A percentile compares a stretch with the other conserved stretches of the same genome.
phyloP scores from a whole-genome alignment of 1,140 invertebrate species.

The Nixonia krombeini region DNA sequence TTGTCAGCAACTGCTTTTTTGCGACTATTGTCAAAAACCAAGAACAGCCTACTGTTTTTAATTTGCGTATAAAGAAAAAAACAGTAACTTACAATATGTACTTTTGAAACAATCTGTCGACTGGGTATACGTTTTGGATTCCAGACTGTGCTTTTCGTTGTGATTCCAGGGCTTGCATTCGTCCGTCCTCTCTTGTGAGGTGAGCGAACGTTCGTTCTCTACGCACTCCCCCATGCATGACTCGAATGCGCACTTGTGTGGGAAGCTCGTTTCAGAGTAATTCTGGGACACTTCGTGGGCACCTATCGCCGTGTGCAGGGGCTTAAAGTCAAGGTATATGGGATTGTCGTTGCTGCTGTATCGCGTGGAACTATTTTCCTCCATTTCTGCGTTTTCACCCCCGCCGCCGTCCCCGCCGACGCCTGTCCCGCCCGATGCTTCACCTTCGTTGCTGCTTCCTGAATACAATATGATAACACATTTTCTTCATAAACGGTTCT shows the following conservation, averaged over 20 bases:
- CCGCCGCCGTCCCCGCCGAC: conserved; percentile 39
- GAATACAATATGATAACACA: conserved; percentile 5
- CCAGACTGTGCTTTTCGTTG: conserved; percentile 39
- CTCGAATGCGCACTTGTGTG: conserved; percentile 41
- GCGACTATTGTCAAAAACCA: no score
- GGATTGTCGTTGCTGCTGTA: conserved; percentile 44
- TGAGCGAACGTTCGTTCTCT: conserved; percentile 26
- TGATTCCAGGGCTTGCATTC: conserved; percentile 57
- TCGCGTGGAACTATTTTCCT: conserved; percentile 61
- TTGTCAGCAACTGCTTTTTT: no score
- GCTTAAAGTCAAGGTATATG: conserved; percentile 49
- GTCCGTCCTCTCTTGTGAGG: conserved; percentile 35
- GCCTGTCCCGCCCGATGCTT: conserved; percentile 50
- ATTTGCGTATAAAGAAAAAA: no score
- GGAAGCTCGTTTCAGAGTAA: conserved; percentile 39
- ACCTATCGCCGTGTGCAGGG: conserved; percentile 39
- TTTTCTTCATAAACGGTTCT: background rate
- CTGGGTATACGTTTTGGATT: conserved; percentile 42
- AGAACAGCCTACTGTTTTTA: no score
- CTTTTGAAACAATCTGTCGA: conserved; percentile 36
- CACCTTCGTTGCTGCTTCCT: conserved; percentile 70
- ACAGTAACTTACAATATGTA: conserved; percentile 58
- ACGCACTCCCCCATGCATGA: conserved; percentile 36
- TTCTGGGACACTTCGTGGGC: conserved; percentile 50
- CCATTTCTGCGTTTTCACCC: conserved; percentile 58